Percentiles rank a stretch among this genome's conserved stretches.
Conservation (phyloP, 2,113 vertebrate genomes). For the Cyanoramphus novaezelandiae region DNA sequence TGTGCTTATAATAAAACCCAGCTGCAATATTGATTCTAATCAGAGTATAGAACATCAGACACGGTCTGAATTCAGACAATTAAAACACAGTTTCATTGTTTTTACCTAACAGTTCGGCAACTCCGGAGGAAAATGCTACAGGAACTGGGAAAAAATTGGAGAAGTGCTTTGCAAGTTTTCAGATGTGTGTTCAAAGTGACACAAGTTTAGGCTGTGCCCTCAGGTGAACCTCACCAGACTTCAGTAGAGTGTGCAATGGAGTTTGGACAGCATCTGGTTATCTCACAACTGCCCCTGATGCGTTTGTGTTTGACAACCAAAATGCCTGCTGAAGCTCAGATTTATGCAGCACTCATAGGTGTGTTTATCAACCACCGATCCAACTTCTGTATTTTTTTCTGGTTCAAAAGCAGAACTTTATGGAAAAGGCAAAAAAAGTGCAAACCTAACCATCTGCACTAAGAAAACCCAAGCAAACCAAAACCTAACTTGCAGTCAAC, state of each 20-base stretch:
- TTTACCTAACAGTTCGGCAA: background rate
- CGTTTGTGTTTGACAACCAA: background rate
- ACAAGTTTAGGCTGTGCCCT: background rate
- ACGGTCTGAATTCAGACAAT: background rate
- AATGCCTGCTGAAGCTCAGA: background rate
- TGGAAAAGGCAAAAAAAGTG: accelerated
- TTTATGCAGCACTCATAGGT: accelerated
- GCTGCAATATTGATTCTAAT: background rate
- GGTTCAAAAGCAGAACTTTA: background rate
- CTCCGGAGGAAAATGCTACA: background rate
- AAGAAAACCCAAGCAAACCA: background rate
- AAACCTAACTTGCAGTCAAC: background rate
- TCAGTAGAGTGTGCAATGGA: background rate
- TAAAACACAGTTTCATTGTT: background rate
- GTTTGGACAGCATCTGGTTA: background rate
- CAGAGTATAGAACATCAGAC: background rate
- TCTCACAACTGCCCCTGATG: background rate
- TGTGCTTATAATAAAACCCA: background rate
- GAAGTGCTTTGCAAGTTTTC: background rate
- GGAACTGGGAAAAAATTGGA: background rate
- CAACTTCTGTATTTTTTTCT: background rate
- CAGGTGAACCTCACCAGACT: background rate
- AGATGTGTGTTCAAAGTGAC: background rate
- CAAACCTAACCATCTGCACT: background rate
- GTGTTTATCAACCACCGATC: background rate